phyloP scores from a whole-genome alignment of 2,113 vertebrate species.

The Pelecanoides urinatrix region DNA sequence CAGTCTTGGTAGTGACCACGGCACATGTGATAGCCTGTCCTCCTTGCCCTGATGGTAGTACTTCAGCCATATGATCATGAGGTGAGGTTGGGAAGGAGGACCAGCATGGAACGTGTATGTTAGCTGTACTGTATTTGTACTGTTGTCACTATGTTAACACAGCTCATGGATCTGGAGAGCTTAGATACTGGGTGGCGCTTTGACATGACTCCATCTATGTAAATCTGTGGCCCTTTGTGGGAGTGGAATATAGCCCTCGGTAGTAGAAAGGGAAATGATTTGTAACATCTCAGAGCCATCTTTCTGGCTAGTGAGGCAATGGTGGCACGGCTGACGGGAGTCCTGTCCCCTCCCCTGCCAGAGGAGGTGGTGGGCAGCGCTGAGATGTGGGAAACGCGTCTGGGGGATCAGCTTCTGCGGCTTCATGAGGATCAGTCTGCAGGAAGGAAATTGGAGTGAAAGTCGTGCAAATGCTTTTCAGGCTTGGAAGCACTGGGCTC shows the following conservation, averaged over 20 bases:
- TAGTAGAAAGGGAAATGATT: neutral
- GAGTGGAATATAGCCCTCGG: neutral
- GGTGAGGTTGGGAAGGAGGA: neutral
- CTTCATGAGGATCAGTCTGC: neutral
- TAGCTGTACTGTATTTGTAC: neutral
- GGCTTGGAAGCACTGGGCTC: neutral
- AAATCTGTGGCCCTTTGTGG: neutral
- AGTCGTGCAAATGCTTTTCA: neutral
- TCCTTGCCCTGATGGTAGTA: neutral
- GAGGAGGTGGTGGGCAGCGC: neutral
- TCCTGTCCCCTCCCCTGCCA: neutral
- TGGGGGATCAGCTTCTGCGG: accelerated
- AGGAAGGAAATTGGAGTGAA: neutral
- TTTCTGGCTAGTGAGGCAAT: neutral
- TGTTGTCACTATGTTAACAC: neutral
- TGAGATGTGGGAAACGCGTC: accelerated
- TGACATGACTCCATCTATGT: accelerated
- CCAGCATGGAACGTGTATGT: neutral
- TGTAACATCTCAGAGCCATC: neutral
- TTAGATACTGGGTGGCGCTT: accelerated
- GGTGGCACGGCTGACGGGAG: neutral
- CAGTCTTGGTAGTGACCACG: neutral
- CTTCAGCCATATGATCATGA: neutral
- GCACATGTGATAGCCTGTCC: neutral
- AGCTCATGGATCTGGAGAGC: neutral